Evolutionary conservation across 2,888 invertebrate genomes (phyloP), one percentile per base, ranked within the genome.

Genomic region (Tineola bisselliella): DNA sequence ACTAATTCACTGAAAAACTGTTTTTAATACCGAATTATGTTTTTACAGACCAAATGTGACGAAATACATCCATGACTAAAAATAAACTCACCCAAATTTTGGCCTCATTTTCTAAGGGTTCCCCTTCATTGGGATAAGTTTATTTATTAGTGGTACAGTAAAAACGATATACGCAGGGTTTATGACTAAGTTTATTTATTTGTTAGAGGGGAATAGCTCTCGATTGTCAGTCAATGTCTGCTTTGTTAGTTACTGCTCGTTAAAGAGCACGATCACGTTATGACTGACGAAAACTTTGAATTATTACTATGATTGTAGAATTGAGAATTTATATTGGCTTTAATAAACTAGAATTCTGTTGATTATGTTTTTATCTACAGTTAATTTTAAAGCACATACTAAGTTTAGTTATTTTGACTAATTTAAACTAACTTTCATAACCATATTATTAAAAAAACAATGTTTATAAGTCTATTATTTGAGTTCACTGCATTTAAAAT

Each of bases 91-190:
- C 17, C 17, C 48, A 13, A 43, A 17, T 48, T 48, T 48, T 48
- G 48, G 13, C 48, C 15, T 56, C 54, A 10, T 56, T 56, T 56
- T 18, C 56, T 56, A 30, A 25, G n/a, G 25, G 56, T 56, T 25
- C 30, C 30, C 33, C 58, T 58, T 17, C 19, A n/a, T 33, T 78
- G 74, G 70, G 70, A 73, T 77, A 72, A 77, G 74, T 80, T 82
- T 84, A 84, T 84, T 84, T 84, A 84, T 84, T 83, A 73, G 75
- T 74, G 65, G 70, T 74, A 76, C 72, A 78, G 77, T 82, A 79
- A 80, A 82, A 77, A 75, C 69, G 71, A 65, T 69, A 69, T 74
- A 74, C 76, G 76, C 73, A 67, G 70, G 72, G 72, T 81, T 84
- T 83, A 84, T 75, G 78, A 77, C 70, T 69, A 67, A 77, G 76